phyloP scores from a whole-genome alignment of 1,140 invertebrate species.

The Sarcophaga bullata region DNA sequence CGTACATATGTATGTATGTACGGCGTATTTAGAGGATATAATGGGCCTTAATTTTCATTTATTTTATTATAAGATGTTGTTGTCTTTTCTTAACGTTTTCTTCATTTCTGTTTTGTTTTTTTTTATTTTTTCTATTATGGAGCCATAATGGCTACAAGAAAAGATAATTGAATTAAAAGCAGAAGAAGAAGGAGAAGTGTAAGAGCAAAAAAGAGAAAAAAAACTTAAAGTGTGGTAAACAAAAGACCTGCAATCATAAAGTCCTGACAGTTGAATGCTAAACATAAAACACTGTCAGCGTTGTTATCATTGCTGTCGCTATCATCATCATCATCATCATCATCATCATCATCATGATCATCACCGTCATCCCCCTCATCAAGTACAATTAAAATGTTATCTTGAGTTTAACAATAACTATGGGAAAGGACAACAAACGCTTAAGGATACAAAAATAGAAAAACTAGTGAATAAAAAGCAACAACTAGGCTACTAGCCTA shows the following conservation, averaged over 20 bases:
- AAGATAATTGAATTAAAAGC: constrained; percentile 64
- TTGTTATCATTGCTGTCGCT: no score
- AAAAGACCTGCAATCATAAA: constrained; percentile 23
- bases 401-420: constrained; percentile 1
- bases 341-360: not conserved
- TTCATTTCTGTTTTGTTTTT: no score
- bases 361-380: not conserved
- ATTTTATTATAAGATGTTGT: no score
- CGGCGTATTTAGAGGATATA: not conserved
- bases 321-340: no score
- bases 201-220: not conserved
- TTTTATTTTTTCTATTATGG: not conserved
- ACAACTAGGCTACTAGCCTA: not conserved
- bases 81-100: no score
- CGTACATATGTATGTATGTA: no score
- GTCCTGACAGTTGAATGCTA: not conserved
- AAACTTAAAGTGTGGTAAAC: not conserved
- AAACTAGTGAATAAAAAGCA: not conserved
- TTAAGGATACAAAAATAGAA: not conserved
- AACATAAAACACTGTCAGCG: no score
- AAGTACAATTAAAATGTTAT: not conserved
- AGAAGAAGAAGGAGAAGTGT: constrained; percentile 40
- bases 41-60: not conserved
- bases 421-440: not conserved
- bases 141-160: not conserved